Evolutionary conservation across 2,797 vertebrate species (phyloP).

Genomic region (Danio kyathit): DNA sequence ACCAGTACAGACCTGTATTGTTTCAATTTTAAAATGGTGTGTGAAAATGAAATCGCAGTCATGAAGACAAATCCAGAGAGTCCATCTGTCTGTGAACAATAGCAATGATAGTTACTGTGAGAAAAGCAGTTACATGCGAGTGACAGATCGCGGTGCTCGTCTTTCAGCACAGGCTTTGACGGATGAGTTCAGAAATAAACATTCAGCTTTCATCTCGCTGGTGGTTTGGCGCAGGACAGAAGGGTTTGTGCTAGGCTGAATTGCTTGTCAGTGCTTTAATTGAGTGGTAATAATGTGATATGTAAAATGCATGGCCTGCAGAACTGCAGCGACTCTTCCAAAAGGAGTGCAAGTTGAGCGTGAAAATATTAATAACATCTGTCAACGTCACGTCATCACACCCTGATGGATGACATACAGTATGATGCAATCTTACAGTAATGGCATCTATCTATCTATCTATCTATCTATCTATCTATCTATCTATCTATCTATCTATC

Average conservation of each 20-base stretch:
- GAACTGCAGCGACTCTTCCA: background rate
- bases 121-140: background rate
- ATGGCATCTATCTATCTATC: background rate
- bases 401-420: background rate
- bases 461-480: background rate
- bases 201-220: background rate
- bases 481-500: background rate
- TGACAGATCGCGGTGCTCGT: background rate
- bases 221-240: background rate
- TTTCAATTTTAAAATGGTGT: too few species aligned
- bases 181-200: conserved; percentile 6
- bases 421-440: background rate
- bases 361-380: background rate
- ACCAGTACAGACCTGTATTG: too few species aligned
- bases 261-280: conserved; percentile 19
- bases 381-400: conserved; percentile 9
- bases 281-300: conserved; percentile 7
- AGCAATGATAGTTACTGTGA: background rate
- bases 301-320: background rate
- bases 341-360: background rate
- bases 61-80: too few species aligned
- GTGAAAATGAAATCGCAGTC: too few species aligned
- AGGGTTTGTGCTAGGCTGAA: background rate
- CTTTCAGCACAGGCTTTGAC: background rate
- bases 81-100: conserved; percentile 29